These are phyloP conservation scores for Nemotelus pantherinus DNA, from an alignment of 2,888 invertebrate species.

Conservation along the genomic window DNA sequence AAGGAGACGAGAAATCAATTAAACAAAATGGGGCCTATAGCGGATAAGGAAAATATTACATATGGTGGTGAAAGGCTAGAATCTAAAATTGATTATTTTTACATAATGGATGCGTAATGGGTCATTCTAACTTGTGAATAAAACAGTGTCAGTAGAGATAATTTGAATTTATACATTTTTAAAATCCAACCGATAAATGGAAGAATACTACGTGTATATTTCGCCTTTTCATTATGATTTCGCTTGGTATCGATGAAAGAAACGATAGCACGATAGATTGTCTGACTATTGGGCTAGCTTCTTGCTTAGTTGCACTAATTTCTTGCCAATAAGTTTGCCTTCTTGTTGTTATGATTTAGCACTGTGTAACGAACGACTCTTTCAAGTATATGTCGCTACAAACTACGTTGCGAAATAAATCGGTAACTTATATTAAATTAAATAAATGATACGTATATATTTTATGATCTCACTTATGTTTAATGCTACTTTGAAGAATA, in stretches of 20 bases:
- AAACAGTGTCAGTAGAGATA: constrained; percentile 9
- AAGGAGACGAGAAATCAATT: constrained; percentile 38
- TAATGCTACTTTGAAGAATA: not conserved
- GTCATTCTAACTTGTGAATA: constrained; percentile 22
- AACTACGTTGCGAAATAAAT: constrained; percentile 6
- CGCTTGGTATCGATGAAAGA: too few relatives aligned
- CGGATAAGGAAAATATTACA: constrained; percentile 20
- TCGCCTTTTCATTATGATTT: not conserved
- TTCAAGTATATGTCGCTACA: not conserved
- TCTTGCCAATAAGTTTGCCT: constrained; percentile 10
- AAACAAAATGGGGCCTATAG: constrained; percentile 42
- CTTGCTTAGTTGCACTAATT: not conserved
- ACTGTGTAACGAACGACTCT: not conserved
- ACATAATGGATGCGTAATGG: constrained; percentile 18
- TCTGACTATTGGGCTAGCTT: too few relatives aligned
- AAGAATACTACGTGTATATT: constrained; percentile 12
- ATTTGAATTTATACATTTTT: constrained; percentile 8
- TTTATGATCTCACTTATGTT: constrained; percentile 8
- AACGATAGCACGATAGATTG: too few relatives aligned
- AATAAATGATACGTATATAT: not conserved
- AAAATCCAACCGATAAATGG: not conserved
- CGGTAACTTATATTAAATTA: constrained; percentile 15
- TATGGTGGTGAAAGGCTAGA: constrained; percentile 30
- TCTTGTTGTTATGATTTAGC: not conserved
- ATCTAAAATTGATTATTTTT: constrained; percentile 37